Percentiles rank a stretch among this genome's conserved stretches.
phyloP scores from a whole-genome alignment of 2,888 invertebrate genomes.

The Scaptomyza polygonia region DNA sequence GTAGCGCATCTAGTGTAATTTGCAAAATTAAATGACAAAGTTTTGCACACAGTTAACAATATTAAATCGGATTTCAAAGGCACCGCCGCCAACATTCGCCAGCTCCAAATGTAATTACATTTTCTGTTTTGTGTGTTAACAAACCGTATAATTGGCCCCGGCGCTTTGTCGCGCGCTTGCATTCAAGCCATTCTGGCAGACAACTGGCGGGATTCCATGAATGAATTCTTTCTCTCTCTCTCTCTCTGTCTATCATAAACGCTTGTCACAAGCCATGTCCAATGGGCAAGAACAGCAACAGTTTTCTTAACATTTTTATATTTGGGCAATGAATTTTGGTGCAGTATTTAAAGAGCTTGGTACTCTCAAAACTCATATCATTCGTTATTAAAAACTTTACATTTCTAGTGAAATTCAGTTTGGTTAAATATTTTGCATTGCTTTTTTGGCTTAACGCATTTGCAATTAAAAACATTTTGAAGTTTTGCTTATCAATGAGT shows the following conservation, averaged over 20 bases:
- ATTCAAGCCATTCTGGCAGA: slow-evolving; percentile 27
- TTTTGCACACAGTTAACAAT: slow-evolving; percentile 79
- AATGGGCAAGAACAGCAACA: slow-evolving; percentile 45
- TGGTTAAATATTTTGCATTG: slow-evolving; percentile 25
- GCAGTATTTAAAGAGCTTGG: slow-evolving; percentile 37
- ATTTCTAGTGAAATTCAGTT: not conserved
- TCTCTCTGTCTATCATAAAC: not conserved
- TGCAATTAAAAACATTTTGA: slow-evolving; percentile 36
- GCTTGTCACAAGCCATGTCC: slow-evolving; percentile 21
- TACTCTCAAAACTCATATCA: no score
- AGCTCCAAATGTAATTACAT: slow-evolving; percentile 75
- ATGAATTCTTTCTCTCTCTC: slow-evolving; percentile 1
- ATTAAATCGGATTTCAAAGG: slow-evolving; percentile 79
- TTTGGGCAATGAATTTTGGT: slow-evolving; percentile 35
- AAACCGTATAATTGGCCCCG: slow-evolving; percentile 76
- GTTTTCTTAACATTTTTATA: slow-evolving; percentile 34
- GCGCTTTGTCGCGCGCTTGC: slow-evolving; percentile 58
- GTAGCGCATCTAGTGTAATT: slow-evolving; percentile 58
- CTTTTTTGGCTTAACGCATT: slow-evolving; percentile 25
- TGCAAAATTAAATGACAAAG: slow-evolving; percentile 76
- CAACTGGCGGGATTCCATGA: slow-evolving; percentile 15
- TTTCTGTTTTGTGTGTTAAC: slow-evolving; percentile 80
- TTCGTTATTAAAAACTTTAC: no score
- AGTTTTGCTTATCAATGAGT: not conserved
- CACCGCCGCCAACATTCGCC: slow-evolving; percentile 32